Conservation (phyloP, 2,797 vertebrate genomes). For the Semaprochilodus insignis region DNA sequence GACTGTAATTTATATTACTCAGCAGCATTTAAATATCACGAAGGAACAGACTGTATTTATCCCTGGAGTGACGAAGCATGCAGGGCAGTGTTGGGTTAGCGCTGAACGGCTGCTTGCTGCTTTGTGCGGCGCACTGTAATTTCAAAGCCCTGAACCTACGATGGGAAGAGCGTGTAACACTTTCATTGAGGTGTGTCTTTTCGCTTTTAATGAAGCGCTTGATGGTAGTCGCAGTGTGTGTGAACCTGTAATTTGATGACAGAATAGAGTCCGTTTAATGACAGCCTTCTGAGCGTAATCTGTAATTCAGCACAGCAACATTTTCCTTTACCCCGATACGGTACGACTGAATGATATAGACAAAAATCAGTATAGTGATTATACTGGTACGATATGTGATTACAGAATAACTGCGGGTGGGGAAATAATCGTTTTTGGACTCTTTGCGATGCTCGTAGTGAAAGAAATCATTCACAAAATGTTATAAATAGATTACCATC, state of each 20-base stretch:
- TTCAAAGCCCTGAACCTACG: conserved; percentile 7
- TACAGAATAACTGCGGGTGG: no score
- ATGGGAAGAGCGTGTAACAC: conserved; percentile 11
- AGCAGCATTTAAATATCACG: conserved; percentile 24
- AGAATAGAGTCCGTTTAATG: conserved; percentile 32
- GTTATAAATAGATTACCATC: no score
- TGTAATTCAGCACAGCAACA: conserved; percentile 37
- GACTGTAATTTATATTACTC: conserved; percentile 2
- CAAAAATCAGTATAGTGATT: no score
- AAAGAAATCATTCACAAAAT: no score
- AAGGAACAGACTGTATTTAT: conserved; percentile 21
- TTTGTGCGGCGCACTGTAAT: not conserved
- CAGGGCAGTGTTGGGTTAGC: not conserved
- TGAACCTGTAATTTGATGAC: conserved; percentile 43
- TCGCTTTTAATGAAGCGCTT: conserved; percentile 33
- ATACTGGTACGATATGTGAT: not conserved
- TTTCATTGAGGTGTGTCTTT: conserved; percentile 13
- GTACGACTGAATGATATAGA: not conserved
- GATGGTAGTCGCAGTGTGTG: not conserved
- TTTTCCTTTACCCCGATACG: conserved; percentile 15
- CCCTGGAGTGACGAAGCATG: not conserved
- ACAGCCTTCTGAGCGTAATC: conserved; percentile 22
- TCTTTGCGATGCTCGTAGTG: no score
- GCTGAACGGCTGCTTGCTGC: not conserved
- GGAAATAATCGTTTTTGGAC: no score